phyloP scores from a whole-genome alignment of 2,113 vertebrate species.

The Petrocephalus zakoni region DNA sequence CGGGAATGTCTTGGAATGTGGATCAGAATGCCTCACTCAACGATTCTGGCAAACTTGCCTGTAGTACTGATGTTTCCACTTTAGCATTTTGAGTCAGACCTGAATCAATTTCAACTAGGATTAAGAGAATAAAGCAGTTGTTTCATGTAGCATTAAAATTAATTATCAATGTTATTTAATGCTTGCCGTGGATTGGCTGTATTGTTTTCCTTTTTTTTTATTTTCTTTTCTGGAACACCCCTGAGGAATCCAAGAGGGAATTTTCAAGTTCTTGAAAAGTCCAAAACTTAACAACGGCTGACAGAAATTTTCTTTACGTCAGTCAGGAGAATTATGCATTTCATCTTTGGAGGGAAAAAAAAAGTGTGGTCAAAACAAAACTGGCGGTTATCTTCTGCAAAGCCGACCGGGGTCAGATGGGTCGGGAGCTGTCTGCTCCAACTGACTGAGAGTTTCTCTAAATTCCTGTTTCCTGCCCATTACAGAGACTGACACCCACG shows the following conservation, averaged over 20 bases:
- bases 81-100: not conserved
- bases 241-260: not conserved
- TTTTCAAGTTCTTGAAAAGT: not conserved
- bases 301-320: not conserved
- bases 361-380: not conserved
- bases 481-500: not conserved
- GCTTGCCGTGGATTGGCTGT: not conserved
- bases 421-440: not conserved
- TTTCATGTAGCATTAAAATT: not conserved
- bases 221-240: not conserved
- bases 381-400: not conserved
- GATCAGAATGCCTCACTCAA: not conserved
- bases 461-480: conserved; percentile 3
- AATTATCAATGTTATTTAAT: not conserved
- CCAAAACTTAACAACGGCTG: not conserved
- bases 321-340: not conserved
- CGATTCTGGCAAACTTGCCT: not conserved
- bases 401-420: not conserved
- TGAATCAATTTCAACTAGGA: not conserved
- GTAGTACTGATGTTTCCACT: not conserved
- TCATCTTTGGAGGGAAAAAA: not conserved
- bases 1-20: not conserved
- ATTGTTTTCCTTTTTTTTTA: not conserved
- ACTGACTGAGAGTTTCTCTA: not conserved
- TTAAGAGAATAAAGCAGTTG: not conserved